phyloP scores from a whole-genome alignment of 1,140 invertebrate species.

The Drosophila nigromelanica region DNA sequence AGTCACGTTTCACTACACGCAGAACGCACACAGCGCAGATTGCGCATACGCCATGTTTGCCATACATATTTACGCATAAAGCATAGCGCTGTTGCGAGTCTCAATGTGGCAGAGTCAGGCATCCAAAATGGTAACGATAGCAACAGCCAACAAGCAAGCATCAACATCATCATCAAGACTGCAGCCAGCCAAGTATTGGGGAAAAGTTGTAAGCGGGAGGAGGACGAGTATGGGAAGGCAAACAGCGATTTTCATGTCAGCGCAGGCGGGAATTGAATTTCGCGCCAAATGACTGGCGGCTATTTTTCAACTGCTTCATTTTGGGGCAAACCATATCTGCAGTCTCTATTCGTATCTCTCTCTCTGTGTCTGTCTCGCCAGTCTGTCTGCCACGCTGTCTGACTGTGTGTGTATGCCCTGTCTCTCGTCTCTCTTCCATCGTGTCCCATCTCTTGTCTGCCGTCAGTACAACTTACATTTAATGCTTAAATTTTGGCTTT shows the following conservation, averaged over 20 bases:
- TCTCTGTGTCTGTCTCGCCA: conserved; percentile 19
- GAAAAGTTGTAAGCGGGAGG: not conserved
- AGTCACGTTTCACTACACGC: conserved; percentile 65
- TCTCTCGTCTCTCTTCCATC: not conserved
- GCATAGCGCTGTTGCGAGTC: conserved; percentile 42
- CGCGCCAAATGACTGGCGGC: conserved; percentile 78
- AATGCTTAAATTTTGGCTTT: conserved; percentile 76
- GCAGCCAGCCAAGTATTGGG: conserved; percentile 16
- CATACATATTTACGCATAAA: conserved; percentile 72
- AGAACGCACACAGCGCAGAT: conserved; percentile 59
- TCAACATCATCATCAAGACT: conserved; percentile 59
- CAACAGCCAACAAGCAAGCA: conserved; percentile 32
- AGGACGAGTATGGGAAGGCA: not conserved
- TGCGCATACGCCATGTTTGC: conserved; percentile 77
- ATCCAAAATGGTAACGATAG: conserved; percentile 58
- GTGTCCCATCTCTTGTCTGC: not conserved
- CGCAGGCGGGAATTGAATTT: conserved; percentile 81
- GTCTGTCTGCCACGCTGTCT: conserved; percentile 24
- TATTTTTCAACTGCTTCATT: conserved; percentile 74
- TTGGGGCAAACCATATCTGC: conserved; percentile 60
- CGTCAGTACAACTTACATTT: conserved; percentile 72
- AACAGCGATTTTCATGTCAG: conserved; percentile 67
- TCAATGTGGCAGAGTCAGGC: not conserved
- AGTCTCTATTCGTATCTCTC: conserved; percentile 34
- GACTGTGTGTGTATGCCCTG: conserved; percentile 12